These are phyloP conservation scores for Myodes glareolus DNA, from an alignment of 2,113 vertebrate genomes.

Conservation along the genomic window DNA sequence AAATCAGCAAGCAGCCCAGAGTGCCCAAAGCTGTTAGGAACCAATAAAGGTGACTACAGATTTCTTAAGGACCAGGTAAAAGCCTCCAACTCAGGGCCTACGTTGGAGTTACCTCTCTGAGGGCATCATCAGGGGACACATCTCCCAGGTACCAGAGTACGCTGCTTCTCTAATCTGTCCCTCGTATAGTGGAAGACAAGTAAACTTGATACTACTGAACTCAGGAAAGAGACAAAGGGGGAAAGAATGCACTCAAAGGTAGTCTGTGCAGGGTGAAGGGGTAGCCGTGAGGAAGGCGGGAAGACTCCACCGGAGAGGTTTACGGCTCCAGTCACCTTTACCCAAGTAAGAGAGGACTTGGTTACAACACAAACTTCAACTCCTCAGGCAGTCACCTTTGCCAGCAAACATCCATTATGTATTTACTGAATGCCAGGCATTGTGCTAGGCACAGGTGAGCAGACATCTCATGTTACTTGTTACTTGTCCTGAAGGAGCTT, in stretches of 20 bases:
- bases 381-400: background rate
- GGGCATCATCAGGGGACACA: background rate
- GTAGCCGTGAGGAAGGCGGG: background rate
- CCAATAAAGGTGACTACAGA: background rate
- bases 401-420: background rate
- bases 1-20: background rate
- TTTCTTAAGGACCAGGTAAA: constrained; percentile 37
- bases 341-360: background rate
- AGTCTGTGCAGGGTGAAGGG: background rate
- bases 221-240: background rate
- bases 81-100: background rate
- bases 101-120: constrained; percentile 7
- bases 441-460: background rate
- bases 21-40: constrained; percentile 5
- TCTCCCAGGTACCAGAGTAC: background rate
- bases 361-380: background rate
- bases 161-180: background rate
- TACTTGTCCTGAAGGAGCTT: background rate
- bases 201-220: background rate
- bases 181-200: background rate
- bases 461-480: background rate
- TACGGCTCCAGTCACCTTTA: background rate
- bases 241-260: background rate
- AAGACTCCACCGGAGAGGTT: background rate
- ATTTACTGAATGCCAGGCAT: background rate